Evolutionary conservation across 2,888 invertebrate genomes (phyloP), one percentile per base, ranked within the genome.

Genomic region (Heliconius ismenius): DNA sequence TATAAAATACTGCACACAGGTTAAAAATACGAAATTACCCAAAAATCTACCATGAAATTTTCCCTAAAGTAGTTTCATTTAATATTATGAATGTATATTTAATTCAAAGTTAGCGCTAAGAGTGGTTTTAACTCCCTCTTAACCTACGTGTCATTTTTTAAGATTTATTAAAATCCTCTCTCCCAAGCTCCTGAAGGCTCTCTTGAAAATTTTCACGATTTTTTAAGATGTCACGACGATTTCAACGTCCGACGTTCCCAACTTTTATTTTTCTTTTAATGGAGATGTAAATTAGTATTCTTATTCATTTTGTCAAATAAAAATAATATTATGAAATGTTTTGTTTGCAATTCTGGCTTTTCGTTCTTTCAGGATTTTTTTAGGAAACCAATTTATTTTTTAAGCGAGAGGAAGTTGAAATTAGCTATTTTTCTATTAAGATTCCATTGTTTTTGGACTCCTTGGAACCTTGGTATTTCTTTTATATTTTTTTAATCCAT

Each of bases 141-240:
- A 76, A 77, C 73, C 77, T 62, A 76, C 80, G 79, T 81, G 81
- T 80, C 80, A 76, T 78, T 77, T 73, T 58, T 64, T 70, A 77
- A 75, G 79, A 80, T 82, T 82, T 81, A 81, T 82, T 78, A 78
- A 81, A 78, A 79, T 77, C 70, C 75, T 72, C 74, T 73, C 65
- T 75, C 64, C 73, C 69, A 54, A 75, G 65, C 64, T 75, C 63
- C 39, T 63, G 39, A 75, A 70, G 73, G 43, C 74, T 26, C 77
- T 79, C 77, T 79, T 75, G 68, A 77, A 72, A 79, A 65, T 76
- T 75, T 75, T 67, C 69, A 75, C 65, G 60, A 75, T 73, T 77
- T 74, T 76, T 77, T 75, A 72, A 72, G 65, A 72, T 32, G 75
- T 70, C 67, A 43, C 49, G 64, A 70, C 49, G 70, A 77, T 65